A percentile compares a stretch with the other conserved stretches of the same genome.
These are phyloP conservation scores for Boleophthalmus pectinirostris DNA, from an alignment of 2,113 vertebrate genomes.

Conservation along the genomic window DNA sequence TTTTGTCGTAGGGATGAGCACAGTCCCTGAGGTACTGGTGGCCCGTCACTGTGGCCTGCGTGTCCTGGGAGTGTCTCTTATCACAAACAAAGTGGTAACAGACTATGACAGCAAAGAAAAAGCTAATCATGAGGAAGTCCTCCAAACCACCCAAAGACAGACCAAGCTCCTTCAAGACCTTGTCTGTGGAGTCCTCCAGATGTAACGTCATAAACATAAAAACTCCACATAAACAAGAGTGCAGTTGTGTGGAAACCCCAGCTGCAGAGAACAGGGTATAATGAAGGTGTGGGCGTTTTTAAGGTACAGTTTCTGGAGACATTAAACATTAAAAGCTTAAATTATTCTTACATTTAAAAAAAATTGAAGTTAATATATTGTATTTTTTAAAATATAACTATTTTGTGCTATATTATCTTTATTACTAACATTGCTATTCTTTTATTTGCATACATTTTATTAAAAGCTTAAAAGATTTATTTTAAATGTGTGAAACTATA, in stretches of 20 bases:
- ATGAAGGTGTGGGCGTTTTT: neutral
- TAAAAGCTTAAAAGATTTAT: neutral
- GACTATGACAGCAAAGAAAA: conserved; percentile 69
- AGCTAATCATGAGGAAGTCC: conserved; percentile 73
- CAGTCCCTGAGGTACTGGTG: conserved; percentile 78
- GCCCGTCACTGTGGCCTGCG: conserved; percentile 79
- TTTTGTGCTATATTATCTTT: neutral
- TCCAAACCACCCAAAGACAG: conserved; percentile 55
- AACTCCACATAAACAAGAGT: neutral
- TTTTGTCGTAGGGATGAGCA: conserved; percentile 78
- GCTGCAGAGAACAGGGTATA: neutral
- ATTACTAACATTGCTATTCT: neutral
- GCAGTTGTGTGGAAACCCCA: neutral
- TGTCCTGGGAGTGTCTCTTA: conserved; percentile 79
- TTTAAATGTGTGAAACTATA: neutral
- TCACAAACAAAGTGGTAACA: conserved; percentile 77
- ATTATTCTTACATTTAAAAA: neutral
- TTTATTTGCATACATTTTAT: neutral
- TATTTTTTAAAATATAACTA: neutral
- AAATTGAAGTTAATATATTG: neutral
- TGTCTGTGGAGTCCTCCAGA: conserved; percentile 59
- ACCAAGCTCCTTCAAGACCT: conserved; percentile 67
- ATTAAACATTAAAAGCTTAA: neutral
- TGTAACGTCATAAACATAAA: conserved; percentile 35
- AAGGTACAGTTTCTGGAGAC: neutral